phyloP scores from a whole-genome alignment of 2,888 invertebrate genomes.

The Penaeus monodon region DNA sequence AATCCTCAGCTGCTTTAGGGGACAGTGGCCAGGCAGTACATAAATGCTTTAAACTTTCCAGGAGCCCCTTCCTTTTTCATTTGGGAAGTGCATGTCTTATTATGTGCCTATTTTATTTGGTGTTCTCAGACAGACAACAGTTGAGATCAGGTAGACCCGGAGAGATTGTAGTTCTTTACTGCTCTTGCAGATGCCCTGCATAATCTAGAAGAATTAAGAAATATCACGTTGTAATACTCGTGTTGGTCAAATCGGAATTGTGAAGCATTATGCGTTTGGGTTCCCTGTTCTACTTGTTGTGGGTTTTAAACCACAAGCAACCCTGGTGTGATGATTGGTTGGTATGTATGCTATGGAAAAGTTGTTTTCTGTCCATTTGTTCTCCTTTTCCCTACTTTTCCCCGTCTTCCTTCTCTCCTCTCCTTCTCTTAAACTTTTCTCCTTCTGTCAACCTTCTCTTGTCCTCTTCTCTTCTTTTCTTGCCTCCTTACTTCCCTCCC shows the following conservation, averaged over 20 bases:
- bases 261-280: constrained; percentile 71
- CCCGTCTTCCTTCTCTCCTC: too few relatives aligned
- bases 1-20: constrained; percentile 70
- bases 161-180: neutral
- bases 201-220: constrained; percentile 68
- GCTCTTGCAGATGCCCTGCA: constrained; percentile 71
- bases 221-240: neutral
- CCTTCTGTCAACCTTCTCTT: too few relatives aligned
- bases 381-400: too few relatives aligned
- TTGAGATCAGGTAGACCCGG: too few relatives aligned
- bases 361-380: too few relatives aligned
- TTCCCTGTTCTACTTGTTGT: constrained; percentile 74
- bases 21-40: constrained; percentile 71
- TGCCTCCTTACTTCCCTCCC: too few relatives aligned
- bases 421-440: too few relatives aligned
- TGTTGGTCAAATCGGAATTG: neutral
- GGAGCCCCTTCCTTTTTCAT: too few relatives aligned
- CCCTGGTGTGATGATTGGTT: constrained; percentile 74
- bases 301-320: constrained; percentile 74
- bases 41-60: neutral
- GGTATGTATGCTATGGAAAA: constrained; percentile 68
- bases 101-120: too few relatives aligned
- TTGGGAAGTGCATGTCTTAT: too few relatives aligned
- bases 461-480: too few relatives aligned
- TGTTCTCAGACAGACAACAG: too few relatives aligned